A percentile compares a stretch with the other conserved stretches of the same genome.
Conservation (phyloP, 2,113 vertebrate genomes). For the Salvator merianae region DNA sequence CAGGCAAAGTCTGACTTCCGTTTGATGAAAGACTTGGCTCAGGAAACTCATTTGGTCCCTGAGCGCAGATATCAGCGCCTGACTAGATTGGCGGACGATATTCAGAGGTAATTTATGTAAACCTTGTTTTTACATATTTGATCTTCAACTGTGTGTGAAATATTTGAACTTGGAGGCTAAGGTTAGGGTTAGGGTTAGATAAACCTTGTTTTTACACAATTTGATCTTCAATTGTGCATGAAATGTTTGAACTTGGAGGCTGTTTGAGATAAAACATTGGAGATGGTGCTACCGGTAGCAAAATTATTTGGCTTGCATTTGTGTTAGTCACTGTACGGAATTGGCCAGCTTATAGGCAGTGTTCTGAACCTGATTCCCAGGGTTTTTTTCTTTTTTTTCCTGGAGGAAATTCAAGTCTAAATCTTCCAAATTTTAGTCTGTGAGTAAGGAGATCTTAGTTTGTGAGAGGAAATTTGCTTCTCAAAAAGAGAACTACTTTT, state of each 20-base stretch:
- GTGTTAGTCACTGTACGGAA: neutral
- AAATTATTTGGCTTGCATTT: neutral
- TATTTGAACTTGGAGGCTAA: too few relatives aligned
- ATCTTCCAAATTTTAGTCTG: neutral
- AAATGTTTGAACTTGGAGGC: neutral
- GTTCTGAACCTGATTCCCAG: neutral
- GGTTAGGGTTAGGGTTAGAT: too few relatives aligned
- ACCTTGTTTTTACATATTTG: neutral
- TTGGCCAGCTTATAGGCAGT: neutral
- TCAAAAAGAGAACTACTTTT: neutral
- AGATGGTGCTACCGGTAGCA: neutral
- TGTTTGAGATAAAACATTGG: neutral
- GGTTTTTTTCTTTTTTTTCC: neutral
- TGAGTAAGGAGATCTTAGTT: too few relatives aligned
- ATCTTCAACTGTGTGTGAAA: neutral
- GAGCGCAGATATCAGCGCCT: constrained; percentile 59
- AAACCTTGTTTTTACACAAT: too few relatives aligned
- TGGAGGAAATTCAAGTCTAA: too few relatives aligned
- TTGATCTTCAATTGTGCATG: too few relatives aligned
- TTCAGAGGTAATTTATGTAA: constrained; percentile 65
- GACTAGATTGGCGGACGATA: constrained; percentile 58
- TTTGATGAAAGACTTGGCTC: constrained; percentile 66
- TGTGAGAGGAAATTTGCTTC: too few relatives aligned
- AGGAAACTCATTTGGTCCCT: constrained; percentile 60
- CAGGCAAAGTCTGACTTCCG: constrained; percentile 60